A percentile compares a stretch with the other conserved stretches of the same genome.
Evolutionary conservation across 2,797 vertebrate genomes (phyloP).

Genomic region (Rallus crepitans): DNA sequence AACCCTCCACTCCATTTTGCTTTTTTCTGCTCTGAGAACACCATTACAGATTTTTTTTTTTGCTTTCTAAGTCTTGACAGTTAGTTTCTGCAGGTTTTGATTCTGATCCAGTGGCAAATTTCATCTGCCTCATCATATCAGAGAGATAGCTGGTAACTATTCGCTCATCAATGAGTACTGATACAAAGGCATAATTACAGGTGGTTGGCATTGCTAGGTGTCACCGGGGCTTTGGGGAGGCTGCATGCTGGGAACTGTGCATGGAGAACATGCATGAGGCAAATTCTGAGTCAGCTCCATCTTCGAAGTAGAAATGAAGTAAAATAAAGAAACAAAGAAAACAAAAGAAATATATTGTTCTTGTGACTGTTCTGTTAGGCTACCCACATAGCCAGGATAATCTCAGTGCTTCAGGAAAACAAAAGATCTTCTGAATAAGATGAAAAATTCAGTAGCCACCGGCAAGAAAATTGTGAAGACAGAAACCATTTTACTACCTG

Average conservation of each 20-base stretch:
- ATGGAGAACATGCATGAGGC: neutral
- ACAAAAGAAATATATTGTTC: neutral
- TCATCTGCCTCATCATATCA: neutral
- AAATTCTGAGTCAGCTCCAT: neutral
- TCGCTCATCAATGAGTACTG: neutral
- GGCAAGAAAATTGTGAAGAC: neutral
- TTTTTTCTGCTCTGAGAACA: neutral
- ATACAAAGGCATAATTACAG: neutral
- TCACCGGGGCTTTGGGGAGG: neutral
- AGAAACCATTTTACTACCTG: neutral
- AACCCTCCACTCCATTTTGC: neutral
- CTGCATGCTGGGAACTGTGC: rapidly evolving
- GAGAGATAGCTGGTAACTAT: neutral
- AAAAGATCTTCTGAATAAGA: neutral
- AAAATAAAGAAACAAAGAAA: neutral
- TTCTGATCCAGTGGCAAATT: neutral
- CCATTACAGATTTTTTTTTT: neutral
- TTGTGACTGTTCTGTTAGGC: neutral
- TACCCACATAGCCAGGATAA: neutral
- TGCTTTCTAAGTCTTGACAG: neutral
- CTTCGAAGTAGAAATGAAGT: neutral
- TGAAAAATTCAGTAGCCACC: neutral
- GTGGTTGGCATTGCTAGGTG: too few relatives aligned
- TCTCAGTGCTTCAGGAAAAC: neutral
- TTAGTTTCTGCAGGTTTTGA: neutral